Percentiles rank a stretch among this genome's conserved stretches.
Conservation (phyloP, 2,888 invertebrate genomes). For the Fragum whitleyi region DNA sequence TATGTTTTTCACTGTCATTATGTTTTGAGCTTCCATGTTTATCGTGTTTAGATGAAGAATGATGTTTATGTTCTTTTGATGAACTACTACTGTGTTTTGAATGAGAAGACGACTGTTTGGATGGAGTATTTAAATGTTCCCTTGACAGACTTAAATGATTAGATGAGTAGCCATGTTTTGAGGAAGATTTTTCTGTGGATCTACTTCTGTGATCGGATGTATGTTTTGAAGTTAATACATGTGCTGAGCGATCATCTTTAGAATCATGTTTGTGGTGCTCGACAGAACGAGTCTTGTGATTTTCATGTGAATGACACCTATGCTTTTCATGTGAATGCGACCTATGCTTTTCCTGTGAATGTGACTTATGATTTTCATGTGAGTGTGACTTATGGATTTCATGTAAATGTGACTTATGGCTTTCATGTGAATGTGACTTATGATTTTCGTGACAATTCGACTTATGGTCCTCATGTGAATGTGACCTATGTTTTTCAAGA, state of each 20-base stretch:
- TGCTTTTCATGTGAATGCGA: too few species aligned
- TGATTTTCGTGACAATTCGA: too few species aligned
- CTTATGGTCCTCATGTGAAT: too few species aligned
- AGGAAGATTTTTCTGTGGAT: conserved; percentile 14
- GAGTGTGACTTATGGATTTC: too few species aligned
- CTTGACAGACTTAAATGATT: conserved; percentile 27
- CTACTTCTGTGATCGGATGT: conserved; percentile 33
- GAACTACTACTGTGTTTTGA: conserved; percentile 21
- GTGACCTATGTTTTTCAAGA: too few species aligned
- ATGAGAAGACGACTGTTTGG: conserved; percentile 23
- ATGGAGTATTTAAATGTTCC: conserved; percentile 13
- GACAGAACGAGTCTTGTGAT: too few species aligned
- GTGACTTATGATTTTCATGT: too few species aligned
- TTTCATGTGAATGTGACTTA: too few species aligned
- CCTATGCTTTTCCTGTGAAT: too few species aligned
- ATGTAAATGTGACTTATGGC: too few species aligned
- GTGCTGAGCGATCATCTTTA: too few species aligned
- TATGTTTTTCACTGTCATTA: conserved; percentile 2
- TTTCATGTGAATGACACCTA: too few species aligned
- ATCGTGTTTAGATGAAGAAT: conserved; percentile 14
- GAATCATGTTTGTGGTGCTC: conserved; percentile 13
- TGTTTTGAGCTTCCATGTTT: conserved; percentile 1
- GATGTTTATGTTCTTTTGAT: conserved; percentile 13
- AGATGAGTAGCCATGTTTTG: conserved; percentile 12
- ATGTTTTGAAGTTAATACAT: conserved; percentile 29